These are phyloP conservation scores for Pediacus dermestoides DNA, from an alignment of 2,888 invertebrate genomes.

Conservation along the genomic window DNA sequence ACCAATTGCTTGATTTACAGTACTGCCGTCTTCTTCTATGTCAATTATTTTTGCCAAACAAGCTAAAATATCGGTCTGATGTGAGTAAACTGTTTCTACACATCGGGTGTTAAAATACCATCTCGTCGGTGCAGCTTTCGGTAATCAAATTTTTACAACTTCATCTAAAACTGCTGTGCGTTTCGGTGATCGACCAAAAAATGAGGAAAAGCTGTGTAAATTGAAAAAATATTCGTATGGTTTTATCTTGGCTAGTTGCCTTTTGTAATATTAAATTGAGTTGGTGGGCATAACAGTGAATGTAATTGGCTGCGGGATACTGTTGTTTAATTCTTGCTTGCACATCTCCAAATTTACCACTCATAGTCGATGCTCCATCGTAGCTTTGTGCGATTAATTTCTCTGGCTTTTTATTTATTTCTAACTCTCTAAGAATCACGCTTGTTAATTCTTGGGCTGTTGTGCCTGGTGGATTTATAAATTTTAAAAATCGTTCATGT, in stretches of 20 bases:
- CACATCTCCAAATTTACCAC: no score
- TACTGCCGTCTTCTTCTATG: slow-evolving; percentile 8
- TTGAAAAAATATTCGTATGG: slow-evolving; percentile 13
- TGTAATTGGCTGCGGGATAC: slow-evolving; percentile 6
- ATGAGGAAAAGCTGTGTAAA: slow-evolving; percentile 13
- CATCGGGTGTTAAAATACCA: slow-evolving; percentile 15
- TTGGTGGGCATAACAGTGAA: slow-evolving; percentile 10
- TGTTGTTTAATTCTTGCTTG: slow-evolving; percentile 4
- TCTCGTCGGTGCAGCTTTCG: slow-evolving; percentile 11
- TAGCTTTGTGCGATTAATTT: slow-evolving; percentile 16
- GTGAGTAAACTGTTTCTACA: slow-evolving; percentile 13
- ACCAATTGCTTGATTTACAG: no score
- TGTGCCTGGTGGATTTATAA: slow-evolving; percentile 11
- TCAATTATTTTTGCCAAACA: slow-evolving; percentile 13
- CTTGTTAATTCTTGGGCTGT: slow-evolving; percentile 8
- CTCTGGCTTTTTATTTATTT: slow-evolving; percentile 9
- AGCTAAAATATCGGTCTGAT: slow-evolving; percentile 8
- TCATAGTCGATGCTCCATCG: slow-evolving; percentile 8
- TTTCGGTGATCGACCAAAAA: slow-evolving; percentile 16
- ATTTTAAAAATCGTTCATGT: slow-evolving; percentile 13
- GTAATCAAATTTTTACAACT: slow-evolving; percentile 12
- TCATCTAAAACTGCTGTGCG: slow-evolving; percentile 14
- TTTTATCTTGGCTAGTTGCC: slow-evolving; percentile 3
- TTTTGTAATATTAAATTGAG: slow-evolving; percentile 1
- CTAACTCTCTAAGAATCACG: slow-evolving; percentile 1